Base-by-base conservation (phyloP, 2,888 invertebrate species). In the Hirtodrosophila alboralis region DNA sequence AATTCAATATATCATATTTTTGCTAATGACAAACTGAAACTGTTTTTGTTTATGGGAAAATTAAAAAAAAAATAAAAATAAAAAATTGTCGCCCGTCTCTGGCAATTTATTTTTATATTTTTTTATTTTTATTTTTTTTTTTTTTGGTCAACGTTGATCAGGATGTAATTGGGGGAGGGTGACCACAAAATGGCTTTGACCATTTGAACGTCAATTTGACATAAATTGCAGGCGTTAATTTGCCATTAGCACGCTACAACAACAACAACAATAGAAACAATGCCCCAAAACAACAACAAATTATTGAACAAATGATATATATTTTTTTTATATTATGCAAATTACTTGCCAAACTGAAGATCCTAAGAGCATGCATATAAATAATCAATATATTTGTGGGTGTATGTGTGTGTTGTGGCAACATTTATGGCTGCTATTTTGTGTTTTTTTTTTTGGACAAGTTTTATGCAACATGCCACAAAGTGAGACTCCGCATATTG, bases 211-310 rank as follows among this genome's bases (percentile, higher is more conserved):
- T 61, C 30, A 61, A 38, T 34, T 58, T 68, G 67, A 62, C 83
- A 67, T 37, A 83, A 83, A 67, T 83, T 78, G 68, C 45, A 40
- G 49, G 49, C 59, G 54, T 52, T 68, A 75, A 83, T 79, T 75
- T 83, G 58, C 61, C 70, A 67, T 78, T 78, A 75, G 60, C 67
- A 66, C 10, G 51, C 36, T 5, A 58, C 36, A 59, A 21, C 28
- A 49, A 14, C 40, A 64, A 26, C 18, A 41, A 27, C 21, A 45
- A 31, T 44, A 47, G 34, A 26, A 30, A 8, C 16, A 37, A 36
- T 31, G 10, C 30, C 9, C 27, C n/a, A 23, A 6, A 59, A 47
- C 12, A 44, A 37, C 6, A 23, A 38, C 10, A 5, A 34, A n/a
- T 21, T 13, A 33, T 6, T 7, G 27, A 48, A 40, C 38, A 64